Percentiles rank a stretch among this genome's conserved stretches.
Conservation (phyloP, 2,113 vertebrate genomes). For the Corynorhinus townsendii region DNA sequence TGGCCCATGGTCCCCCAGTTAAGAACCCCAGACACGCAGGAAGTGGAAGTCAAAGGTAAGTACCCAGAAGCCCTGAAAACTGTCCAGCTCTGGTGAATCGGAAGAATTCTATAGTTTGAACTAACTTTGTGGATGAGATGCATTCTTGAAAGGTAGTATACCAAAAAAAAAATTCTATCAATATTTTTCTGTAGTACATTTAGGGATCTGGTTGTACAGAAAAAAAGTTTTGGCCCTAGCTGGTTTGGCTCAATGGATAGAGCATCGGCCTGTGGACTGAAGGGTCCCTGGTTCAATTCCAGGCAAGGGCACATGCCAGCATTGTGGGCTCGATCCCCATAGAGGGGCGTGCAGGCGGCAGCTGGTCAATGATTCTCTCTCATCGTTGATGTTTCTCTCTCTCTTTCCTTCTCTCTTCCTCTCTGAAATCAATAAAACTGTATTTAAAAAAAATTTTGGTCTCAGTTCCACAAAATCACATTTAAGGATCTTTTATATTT, state of each 20-base stretch:
- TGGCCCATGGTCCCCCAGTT: neutral
- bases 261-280: too few species aligned
- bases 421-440: too few species aligned
- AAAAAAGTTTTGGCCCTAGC: neutral
- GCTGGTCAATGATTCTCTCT: too few species aligned
- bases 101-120: neutral
- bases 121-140: neutral
- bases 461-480: neutral
- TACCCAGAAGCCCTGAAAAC: neutral
- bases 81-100: neutral
- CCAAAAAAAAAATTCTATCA: neutral
- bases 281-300: too few species aligned
- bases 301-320: too few species aligned
- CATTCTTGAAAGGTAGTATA: neutral
- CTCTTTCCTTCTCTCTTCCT: too few species aligned
- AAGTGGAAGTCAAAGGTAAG: slow-evolving; percentile 4
- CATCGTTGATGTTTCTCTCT: too few species aligned
- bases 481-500: neutral
- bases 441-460: neutral
- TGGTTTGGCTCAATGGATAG: too few species aligned
- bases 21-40: neutral
- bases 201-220: neutral
- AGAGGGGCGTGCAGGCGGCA: too few species aligned
- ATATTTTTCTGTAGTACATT: neutral
- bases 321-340: too few species aligned